phyloP scores from a whole-genome alignment of 2,113 vertebrate genomes.

The Acrocephalus kingi region DNA sequence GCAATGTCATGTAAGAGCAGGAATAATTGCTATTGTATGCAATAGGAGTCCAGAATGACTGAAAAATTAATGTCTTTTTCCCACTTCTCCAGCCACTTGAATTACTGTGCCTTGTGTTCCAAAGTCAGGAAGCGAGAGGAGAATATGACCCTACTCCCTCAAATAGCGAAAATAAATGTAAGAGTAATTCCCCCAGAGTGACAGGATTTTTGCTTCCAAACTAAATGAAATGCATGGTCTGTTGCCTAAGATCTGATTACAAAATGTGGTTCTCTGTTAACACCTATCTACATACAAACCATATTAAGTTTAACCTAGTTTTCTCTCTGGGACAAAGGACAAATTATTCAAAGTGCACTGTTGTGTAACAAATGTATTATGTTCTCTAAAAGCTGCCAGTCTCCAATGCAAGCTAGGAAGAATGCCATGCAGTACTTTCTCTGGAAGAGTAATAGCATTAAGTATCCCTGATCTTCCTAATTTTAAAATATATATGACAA shows the following conservation, averaged over 20 bases:
- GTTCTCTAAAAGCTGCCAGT: slow-evolving; percentile 5
- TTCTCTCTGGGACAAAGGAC: slow-evolving; percentile 29
- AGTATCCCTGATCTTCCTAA: background rate
- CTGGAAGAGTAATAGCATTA: background rate
- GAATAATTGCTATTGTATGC: background rate
- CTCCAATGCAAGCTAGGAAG: background rate
- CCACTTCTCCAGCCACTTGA: background rate
- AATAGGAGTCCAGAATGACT: background rate
- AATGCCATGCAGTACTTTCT: background rate
- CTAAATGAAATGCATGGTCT: background rate
- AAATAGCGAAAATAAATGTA: background rate
- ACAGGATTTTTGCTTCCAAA: background rate
- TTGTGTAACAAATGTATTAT: slow-evolving; percentile 20
- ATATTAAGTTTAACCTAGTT: slow-evolving; percentile 43
- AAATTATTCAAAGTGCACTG: background rate
- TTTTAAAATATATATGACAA: background rate
- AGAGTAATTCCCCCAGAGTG: background rate
- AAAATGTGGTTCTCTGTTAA: slow-evolving; percentile 11
- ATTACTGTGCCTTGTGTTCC: background rate
- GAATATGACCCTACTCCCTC: background rate
- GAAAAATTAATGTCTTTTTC: background rate
- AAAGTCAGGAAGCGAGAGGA: background rate
- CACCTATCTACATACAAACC: background rate
- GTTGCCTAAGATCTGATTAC: slow-evolving; percentile 15
- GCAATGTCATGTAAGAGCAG: background rate